Conservation (phyloP, 2,113 vertebrate genomes). For the Rallus limicola region DNA sequence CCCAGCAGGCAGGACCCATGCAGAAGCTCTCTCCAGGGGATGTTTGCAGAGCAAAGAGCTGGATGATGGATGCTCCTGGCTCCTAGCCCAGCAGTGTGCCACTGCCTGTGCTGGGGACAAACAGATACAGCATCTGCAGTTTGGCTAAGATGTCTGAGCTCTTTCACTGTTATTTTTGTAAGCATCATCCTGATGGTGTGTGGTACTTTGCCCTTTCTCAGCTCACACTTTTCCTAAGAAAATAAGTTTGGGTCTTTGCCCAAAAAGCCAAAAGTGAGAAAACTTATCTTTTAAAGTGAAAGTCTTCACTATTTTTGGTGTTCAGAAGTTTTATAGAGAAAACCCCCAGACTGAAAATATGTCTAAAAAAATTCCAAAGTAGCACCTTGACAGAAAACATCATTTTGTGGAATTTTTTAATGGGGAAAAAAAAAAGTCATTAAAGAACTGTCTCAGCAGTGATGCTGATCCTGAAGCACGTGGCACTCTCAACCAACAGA, state of each 20-base stretch:
- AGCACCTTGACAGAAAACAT: not conserved
- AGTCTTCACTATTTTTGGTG: not conserved
- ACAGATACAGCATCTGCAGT: fast-evolving
- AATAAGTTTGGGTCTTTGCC: not conserved
- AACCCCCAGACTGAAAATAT: not conserved
- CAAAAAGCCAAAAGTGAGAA: not conserved
- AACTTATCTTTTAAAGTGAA: not conserved
- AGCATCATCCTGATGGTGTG: not conserved
- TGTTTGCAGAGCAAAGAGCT: not conserved
- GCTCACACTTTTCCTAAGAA: not conserved
- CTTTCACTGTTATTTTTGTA: not conserved
- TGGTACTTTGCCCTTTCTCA: conserved; percentile 5
- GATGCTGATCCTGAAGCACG: not conserved
- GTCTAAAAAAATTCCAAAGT: not conserved
- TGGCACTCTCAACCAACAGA: not conserved
- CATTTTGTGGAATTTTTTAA: not conserved
- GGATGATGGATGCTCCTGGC: not conserved
- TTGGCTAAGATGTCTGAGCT: not conserved
- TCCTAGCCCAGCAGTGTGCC: not conserved
- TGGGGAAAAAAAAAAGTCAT: fast-evolving
- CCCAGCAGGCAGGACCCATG: not conserved
- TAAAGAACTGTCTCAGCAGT: not conserved
- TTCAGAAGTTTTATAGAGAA: not conserved
- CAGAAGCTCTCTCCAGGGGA: not conserved
- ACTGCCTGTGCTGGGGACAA: not conserved